A percentile compares a stretch with the other conserved stretches of the same genome.
Conservation (phyloP, 2,113 vertebrate genomes). For the Ginglymostoma cirratum region DNA sequence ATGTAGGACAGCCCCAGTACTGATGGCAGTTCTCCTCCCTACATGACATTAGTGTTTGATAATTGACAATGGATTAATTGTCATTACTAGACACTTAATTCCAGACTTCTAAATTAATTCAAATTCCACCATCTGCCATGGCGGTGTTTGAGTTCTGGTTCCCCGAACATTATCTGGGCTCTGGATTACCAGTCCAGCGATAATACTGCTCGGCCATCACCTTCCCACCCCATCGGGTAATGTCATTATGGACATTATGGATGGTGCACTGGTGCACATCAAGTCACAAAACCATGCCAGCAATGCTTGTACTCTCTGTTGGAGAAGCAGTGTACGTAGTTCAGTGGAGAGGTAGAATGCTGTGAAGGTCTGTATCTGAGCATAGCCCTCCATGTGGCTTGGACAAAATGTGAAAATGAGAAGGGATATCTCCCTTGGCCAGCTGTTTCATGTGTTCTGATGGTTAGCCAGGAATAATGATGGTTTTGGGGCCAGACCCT, state of each 20-base stretch:
- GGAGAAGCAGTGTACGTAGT: not conserved
- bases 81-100: no score
- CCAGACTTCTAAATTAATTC: no score
- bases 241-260: not conserved
- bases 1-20: no score
- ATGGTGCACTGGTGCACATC: not conserved
- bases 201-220: no score
- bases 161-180: no score
- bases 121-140: no score
- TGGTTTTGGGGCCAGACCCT: not conserved
- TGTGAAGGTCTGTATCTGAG: not conserved
- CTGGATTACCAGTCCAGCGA: no score
- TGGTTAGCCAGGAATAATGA: not conserved
- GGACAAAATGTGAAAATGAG: not conserved
- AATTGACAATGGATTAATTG: no score
- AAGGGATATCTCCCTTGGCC: not conserved
- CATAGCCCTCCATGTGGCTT: not conserved
- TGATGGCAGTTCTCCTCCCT: no score
- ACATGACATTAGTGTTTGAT: no score
- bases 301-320: not conserved
- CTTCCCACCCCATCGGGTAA: no score
- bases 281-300: not conserved
- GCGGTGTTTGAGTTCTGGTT: no score
- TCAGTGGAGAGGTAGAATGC: not conserved
- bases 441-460: not conserved